Evolutionary conservation across 2,113 vertebrate species (phyloP), one percentile per base, ranked within the genome.

Genomic region (Paracanthobrama guichenoti): DNA sequence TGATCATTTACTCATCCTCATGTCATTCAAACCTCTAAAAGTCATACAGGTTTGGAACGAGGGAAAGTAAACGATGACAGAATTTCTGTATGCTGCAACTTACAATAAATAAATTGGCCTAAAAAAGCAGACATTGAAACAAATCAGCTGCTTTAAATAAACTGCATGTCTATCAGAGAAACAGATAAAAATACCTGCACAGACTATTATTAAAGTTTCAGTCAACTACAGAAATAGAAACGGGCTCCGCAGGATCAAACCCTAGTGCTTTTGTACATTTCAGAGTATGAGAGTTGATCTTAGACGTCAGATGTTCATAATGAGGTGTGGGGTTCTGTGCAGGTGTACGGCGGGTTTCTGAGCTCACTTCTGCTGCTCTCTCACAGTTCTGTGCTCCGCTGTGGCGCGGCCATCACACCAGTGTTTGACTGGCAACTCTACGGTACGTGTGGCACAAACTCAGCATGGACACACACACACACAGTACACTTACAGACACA

Each of bases 261-360:
- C 9, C 31, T 69, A 39, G 66, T 39, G 31, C 22, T 39, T 69
- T 4, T 69, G 18, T 22, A 20, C 53, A 55, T 55, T 22, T 55
- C 18, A 22, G 9, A 22, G 18, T 3, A 0, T 22, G 66, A 11
- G 18, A 39, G 9, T 35, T 22, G 3, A 39, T 69, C 18, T 67
- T 3, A 67, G 31, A 20, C 18, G 18, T 55, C 53, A 53, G 48
- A 53, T 18, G 5, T 53, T 6, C 50, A 22, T 55, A 55, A 20
- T 55, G 14, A 50, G 16, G 14, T 1, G 46, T 48, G 50, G 2
- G 53, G 10, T 60, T 16, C 18, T 81, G 24, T 79, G 3, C 60
- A 95, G 94, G 94, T 90, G 0, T 95, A 95, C 5, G 94, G 94
- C 13, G 94, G 94, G 5, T 94, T 94, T 79, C 62, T 94, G 18